Percentiles rank a stretch among this genome's conserved stretches.
Evolutionary conservation across 1,140 invertebrate genomes (phyloP).

Genomic region (Bicyclus anynana): DNA sequence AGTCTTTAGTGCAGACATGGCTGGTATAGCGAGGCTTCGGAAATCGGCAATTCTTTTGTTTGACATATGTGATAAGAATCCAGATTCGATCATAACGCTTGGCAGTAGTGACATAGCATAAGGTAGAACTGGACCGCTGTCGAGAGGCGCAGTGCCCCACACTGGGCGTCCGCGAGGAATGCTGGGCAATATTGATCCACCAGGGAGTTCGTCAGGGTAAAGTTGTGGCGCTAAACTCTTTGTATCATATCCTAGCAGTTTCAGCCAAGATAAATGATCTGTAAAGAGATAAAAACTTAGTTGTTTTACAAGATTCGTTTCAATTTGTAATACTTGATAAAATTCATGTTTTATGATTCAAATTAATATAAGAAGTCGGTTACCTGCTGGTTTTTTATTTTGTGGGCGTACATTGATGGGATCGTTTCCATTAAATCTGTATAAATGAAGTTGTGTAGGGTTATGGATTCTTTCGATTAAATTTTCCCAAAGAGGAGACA

Average conservation of each 20-base stretch:
- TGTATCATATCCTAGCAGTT: slow-evolving; percentile 90
- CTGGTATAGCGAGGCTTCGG: slow-evolving; percentile 83
- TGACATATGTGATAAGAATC: slow-evolving; percentile 87
- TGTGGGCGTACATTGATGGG: slow-evolving; percentile 90
- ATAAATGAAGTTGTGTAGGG: slow-evolving; percentile 90
- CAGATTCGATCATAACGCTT: slow-evolving; percentile 84
- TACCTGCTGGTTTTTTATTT: slow-evolving; percentile 86
- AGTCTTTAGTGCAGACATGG: slow-evolving; percentile 85
- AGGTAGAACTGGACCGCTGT: slow-evolving; percentile 69
- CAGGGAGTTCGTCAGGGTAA: slow-evolving; percentile 81
- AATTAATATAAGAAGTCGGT: too few species aligned
- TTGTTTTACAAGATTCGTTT: too few species aligned
- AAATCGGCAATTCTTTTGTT: slow-evolving; percentile 86
- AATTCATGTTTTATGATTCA: too few species aligned
- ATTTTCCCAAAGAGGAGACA: slow-evolving; percentile 94
- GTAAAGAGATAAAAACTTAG: slow-evolving; percentile 50
- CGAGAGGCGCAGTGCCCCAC: slow-evolving; percentile 77
- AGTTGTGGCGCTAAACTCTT: slow-evolving; percentile 91
- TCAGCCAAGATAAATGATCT: slow-evolving; percentile 92
- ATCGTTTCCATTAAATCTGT: slow-evolving; percentile 95
- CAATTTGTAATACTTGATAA: too few species aligned
- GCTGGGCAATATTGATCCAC: slow-evolving; percentile 79
- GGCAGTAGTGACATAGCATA: slow-evolving; percentile 72
- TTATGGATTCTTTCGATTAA: slow-evolving; percentile 86
- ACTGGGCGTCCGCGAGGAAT: slow-evolving; percentile 79